phyloP scores from a whole-genome alignment of 2,797 vertebrate genomes.

The Pogonophryne albipinna region DNA sequence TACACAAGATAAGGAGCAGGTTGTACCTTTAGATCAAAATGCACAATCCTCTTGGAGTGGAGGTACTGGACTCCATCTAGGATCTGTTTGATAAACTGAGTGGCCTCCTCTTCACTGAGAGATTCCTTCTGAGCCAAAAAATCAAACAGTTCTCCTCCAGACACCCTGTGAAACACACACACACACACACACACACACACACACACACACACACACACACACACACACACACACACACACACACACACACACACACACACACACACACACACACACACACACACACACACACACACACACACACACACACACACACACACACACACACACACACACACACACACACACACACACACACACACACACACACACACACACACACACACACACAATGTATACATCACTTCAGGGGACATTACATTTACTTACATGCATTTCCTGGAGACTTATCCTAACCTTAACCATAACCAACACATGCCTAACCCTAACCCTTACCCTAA shows the following conservation, averaged over 20 bases:
- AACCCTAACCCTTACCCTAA: no score
- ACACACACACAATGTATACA: no score
- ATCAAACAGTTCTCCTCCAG: constrained; percentile 94
- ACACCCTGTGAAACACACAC: constrained; percentile 83
- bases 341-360: no score
- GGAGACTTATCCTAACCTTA: no score
- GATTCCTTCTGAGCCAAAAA: constrained; percentile 97
- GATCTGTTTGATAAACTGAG: constrained; percentile 98
- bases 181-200: constrained; percentile 51
- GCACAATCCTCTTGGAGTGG: constrained; percentile 93
- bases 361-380: no score
- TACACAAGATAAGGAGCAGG: not conserved
- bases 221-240: not conserved
- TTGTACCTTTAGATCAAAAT: constrained; percentile 97
- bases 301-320: no score
- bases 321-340: no score
- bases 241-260: constrained; percentile 52
- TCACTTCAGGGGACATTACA: no score
- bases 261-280: constrained; percentile 55
- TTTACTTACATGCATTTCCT: no score
- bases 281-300: no score
- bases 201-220: constrained; percentile 31
- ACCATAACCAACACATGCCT: no score
- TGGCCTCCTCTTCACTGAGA: constrained; percentile 96
- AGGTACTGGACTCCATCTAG: constrained; percentile 95